Base-by-base conservation (phyloP, 1,140 invertebrate species). In the Lutraria rhynchaena region DNA sequence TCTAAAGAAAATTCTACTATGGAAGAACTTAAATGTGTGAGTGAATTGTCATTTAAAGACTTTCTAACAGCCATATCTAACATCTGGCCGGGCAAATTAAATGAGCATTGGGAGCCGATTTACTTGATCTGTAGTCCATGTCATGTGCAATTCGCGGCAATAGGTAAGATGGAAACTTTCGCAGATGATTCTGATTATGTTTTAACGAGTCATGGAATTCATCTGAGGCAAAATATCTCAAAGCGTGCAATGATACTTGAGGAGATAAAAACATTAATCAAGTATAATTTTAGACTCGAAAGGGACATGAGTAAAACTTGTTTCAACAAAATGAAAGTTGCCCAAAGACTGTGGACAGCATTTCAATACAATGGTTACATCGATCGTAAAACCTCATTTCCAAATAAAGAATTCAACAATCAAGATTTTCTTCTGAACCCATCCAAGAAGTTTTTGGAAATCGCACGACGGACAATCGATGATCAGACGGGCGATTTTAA, bases 111-210 rank as follows among this genome's bases (percentile, higher is more conserved):
- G 49, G 19, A 29, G 11, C 69, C 69, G 11, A 27, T 46, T 22
- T 35, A 41, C n/a, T 9, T 15, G 27, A 2, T 73, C 13, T 84
- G 83, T 57, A n/a, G 33, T 22, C 77, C 70, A 9, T 81, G 77
- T 46, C 55, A 74, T 29, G 46, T 84, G n/a, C 29, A 75, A 9
- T 77, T 61, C 13, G 41, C 73, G 37, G 37, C 58, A 31, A 84
- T 84, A 13, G 76, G 70, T 5, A 84, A 84, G 58, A 37, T 51
- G n/a, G 83, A 81, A 24, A 81, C 76, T 19, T 75, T 84, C 35
- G 35, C 24, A 41, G 41, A 80, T 24, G 83, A 84, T 41, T 33
- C 65, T 5, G 17, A 55, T 9, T 75, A 69, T 22, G 75, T 81
- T 37, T 51, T 81, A 19, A 33, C 37, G 49, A 74, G 35, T 24